Percentiles rank a stretch among this genome's conserved stretches.
These are phyloP conservation scores for Peromyscus melanophrys DNA, from an alignment of 2,797 vertebrate species.

Conservation along the genomic window DNA sequence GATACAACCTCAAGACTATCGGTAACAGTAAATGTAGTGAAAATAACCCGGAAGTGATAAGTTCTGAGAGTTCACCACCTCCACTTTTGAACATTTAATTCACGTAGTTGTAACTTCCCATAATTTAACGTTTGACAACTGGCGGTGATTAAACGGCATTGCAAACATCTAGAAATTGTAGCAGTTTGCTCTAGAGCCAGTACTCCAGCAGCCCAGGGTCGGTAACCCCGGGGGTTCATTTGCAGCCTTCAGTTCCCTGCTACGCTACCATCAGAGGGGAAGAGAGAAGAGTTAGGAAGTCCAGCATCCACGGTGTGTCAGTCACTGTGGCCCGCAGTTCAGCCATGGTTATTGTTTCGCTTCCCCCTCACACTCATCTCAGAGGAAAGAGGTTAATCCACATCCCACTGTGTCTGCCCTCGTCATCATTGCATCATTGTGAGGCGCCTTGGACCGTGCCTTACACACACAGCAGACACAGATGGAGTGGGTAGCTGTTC, in stretches of 20 bases:
- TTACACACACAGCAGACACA: not conserved
- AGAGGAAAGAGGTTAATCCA: not conserved
- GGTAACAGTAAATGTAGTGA: not conserved
- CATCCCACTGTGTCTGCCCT: not conserved
- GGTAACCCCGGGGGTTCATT: not conserved
- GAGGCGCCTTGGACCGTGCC: not conserved
- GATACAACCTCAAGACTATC: not conserved
- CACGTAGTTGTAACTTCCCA: not conserved
- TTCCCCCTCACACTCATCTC: not conserved
- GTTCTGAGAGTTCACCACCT: not conserved
- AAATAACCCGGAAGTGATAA: not conserved
- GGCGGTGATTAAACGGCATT: not conserved
- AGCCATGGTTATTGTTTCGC: not conserved
- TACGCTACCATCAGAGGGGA: not conserved
- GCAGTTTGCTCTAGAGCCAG: not conserved
- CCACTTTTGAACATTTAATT: not conserved
- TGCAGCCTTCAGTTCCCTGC: not conserved
- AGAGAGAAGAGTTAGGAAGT: not conserved
- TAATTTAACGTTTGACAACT: not conserved
- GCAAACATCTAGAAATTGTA: not conserved
- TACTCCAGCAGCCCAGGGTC: not conserved
- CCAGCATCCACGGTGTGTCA: not conserved
- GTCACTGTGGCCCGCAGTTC: not conserved
- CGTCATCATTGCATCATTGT: no score
- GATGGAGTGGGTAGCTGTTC: no score